Evolutionary conservation across 2,113 vertebrate species (phyloP).

Genomic region (Lamprotornis superbus): DNA sequence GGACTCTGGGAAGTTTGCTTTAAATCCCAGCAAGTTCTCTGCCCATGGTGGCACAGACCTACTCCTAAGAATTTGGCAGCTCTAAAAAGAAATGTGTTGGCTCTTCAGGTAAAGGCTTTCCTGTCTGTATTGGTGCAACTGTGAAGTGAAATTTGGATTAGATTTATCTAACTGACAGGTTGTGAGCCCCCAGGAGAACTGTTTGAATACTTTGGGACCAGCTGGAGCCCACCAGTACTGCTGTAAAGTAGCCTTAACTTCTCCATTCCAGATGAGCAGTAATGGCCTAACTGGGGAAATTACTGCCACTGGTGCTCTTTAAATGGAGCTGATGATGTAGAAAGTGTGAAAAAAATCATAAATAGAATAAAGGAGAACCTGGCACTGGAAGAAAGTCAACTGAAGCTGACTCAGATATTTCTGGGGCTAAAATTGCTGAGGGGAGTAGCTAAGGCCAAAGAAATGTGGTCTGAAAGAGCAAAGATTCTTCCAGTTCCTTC

Average conservation of each 20-base stretch:
- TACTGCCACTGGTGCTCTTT: not conserved
- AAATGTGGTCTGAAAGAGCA: not conserved
- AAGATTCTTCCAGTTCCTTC: not conserved
- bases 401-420: not conserved
- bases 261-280: not conserved
- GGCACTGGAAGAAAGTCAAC: not conserved
- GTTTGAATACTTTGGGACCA: not conserved
- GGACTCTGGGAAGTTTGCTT: not conserved
- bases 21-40: not conserved
- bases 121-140: not conserved
- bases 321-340: not conserved
- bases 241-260: not conserved
- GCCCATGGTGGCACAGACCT: not conserved
- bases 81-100: not conserved
- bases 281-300: not conserved
- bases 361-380: not conserved
- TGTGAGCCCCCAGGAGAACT: not conserved
- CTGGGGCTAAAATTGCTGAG: not conserved
- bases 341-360: not conserved
- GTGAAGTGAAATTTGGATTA: not conserved
- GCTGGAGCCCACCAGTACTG: not conserved
- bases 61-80: not conserved
- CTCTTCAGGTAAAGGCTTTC: not conserved
- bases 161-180: not conserved
- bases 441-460: not conserved